A percentile compares a stretch with the other conserved stretches of the same genome.
phyloP scores from a whole-genome alignment of 1,140 invertebrate species.

The Heliconius eleuchia region DNA sequence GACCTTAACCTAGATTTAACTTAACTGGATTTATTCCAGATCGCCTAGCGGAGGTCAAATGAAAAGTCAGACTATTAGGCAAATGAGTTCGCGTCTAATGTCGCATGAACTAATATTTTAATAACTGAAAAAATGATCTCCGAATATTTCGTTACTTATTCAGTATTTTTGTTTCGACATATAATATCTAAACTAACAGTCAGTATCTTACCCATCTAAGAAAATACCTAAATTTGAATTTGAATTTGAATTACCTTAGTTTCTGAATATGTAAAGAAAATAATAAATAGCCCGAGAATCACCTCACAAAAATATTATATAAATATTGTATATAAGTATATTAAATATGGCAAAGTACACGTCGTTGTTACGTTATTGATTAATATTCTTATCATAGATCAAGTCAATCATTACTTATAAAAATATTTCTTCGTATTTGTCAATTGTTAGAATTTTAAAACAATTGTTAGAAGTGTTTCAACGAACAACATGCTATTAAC shows the following conservation, averaged over 20 bases:
- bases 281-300: too few species aligned
- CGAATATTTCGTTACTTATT: background rate
- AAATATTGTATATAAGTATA: too few species aligned
- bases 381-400: slow-evolving; percentile 16
- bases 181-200: too few species aligned
- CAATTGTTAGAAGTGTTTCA: background rate
- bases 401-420: slow-evolving; percentile 8
- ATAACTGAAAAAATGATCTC: slow-evolving; percentile 14
- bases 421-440: background rate
- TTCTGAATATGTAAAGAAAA: too few species aligned
- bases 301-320: too few species aligned
- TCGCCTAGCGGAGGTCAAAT: slow-evolving; percentile 32
- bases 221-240: too few species aligned
- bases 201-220: too few species aligned
- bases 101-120: slow-evolving; percentile 20
- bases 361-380: slow-evolving; percentile 1
- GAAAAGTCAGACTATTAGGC: slow-evolving; percentile 31
- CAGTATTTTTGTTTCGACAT: too few species aligned
- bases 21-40: slow-evolving; percentile 39
- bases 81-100: slow-evolving; percentile 37
- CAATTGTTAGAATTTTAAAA: background rate
- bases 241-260: too few species aligned
- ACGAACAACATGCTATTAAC: too few species aligned
- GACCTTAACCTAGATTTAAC: slow-evolving; percentile 39
- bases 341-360: background rate